Percentiles rank a stretch among this genome's conserved stretches.
Evolutionary conservation across 2,888 invertebrate genomes (phyloP).

Genomic region (Iphiclides podalirius): DNA sequence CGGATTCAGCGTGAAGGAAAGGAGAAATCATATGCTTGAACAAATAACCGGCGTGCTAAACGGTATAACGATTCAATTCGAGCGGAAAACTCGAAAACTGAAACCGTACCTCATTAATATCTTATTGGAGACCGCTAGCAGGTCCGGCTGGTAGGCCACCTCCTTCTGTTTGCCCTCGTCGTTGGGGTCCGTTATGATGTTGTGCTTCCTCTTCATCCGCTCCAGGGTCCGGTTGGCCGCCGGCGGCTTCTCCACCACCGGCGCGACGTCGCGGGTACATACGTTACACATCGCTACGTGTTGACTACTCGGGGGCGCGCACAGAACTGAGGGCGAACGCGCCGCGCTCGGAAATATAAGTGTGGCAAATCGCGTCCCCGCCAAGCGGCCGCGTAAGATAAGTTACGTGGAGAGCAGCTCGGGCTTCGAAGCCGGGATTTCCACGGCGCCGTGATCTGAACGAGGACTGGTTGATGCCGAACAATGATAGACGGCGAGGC

Average conservation of each 20-base stretch:
- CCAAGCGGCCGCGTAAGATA: constrained; percentile 32
- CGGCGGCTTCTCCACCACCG: constrained; percentile 37
- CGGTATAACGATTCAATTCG: background rate
- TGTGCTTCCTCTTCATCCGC: constrained; percentile 69
- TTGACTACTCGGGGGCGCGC: constrained; percentile 22
- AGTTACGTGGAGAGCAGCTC: too few species aligned
- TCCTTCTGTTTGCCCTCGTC: constrained; percentile 56
- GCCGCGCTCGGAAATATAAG: constrained; percentile 57
- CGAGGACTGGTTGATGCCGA: too few species aligned
- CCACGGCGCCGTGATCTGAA: too few species aligned
- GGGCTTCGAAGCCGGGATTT: constrained; percentile 28
- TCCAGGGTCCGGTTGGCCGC: constrained; percentile 47
- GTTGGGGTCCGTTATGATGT: constrained; percentile 59
- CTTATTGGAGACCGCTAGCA: constrained; percentile 68
- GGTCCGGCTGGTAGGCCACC: constrained; percentile 68
- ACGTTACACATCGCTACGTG: constrained; percentile 63
- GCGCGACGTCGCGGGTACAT: constrained; percentile 57
- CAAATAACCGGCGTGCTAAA: background rate
- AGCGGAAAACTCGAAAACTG: background rate
- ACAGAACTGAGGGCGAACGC: constrained; percentile 27
- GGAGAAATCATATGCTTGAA: background rate
- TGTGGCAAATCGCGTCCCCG: constrained; percentile 54
- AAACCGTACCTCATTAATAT: background rate
- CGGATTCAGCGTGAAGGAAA: background rate
- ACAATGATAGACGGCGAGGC: too few species aligned